Evolutionary conservation across 2,797 vertebrate species (phyloP), one percentile per base, ranked within the genome.

Genomic region (Adelosebastes latens): DNA sequence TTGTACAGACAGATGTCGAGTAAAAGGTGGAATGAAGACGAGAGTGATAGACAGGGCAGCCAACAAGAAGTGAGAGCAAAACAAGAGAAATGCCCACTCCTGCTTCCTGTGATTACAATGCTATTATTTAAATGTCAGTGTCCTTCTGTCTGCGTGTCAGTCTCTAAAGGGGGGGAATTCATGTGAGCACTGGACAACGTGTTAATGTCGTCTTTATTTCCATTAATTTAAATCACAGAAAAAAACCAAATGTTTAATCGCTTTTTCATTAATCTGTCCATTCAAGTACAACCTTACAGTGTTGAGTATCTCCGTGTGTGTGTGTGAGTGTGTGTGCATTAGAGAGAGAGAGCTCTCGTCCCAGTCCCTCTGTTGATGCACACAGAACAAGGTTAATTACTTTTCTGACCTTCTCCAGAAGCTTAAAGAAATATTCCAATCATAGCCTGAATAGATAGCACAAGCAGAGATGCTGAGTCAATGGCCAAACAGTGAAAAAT

Each of bases 301-400:
- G 60, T 27, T 49, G 59, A n/a, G 53, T 8, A 34, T 68, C 14
- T 14, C 3, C 61, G 52, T 55, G 42, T 46, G 42, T 74, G 62
- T 46, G 4, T 67, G 67, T 61, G 42, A 55, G 42, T 71, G 77
- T 72, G 68, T 62, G 70, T 61, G 39, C 10, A 6, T 3, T 9
- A 58, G 34, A 58, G 25, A 11, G 66, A 25, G 14, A 27, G 63
- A 6, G 63, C 82, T 67, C 88, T 86, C 89, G 88, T 91, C 87
- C 87, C 88, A 77, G 71, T 85, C 69, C 85, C 80, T 87, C 88
- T 90, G 91, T 93, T 92, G 93, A 93, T 88, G 90, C 93, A 92
- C 91, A 91, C 85, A 87, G 93, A 94, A 93, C 90, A 91, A 94
- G 95, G 95, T 96, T 96, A 95, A 96, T 96, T 95, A 94, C 92